These are phyloP conservation scores for Cheilinus undulatus DNA, from an alignment of 2,113 vertebrate species.

Conservation along the genomic window DNA sequence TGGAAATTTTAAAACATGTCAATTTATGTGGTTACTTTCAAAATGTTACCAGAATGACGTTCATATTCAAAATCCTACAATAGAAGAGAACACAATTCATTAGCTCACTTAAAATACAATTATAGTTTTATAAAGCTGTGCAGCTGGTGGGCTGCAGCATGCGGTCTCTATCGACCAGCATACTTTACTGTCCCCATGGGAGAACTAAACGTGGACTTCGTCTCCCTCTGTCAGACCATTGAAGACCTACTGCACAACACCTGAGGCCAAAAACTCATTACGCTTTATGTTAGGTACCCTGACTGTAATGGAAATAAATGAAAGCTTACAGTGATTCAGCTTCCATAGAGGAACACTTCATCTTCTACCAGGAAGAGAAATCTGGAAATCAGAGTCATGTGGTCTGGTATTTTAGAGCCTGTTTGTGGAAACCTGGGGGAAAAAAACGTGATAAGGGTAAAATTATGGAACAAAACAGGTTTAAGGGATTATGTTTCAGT, in stretches of 20 bases:
- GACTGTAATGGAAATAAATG: background rate
- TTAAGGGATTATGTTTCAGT: no score
- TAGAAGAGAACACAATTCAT: no score
- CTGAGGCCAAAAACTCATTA: constrained; percentile 1
- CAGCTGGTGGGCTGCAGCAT: background rate
- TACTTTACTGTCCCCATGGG: background rate
- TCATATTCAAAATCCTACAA: no score
- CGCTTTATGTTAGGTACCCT: background rate
- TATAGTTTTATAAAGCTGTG: no score
- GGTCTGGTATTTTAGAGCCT: background rate
- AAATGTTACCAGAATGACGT: no score
- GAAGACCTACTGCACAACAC: background rate
- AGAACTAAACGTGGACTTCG: background rate
- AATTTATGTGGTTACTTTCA: no score
- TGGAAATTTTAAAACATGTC: no score
- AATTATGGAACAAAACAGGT: no score
- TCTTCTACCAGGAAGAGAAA: background rate
- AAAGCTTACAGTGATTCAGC: background rate
- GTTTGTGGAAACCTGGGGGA: no score
- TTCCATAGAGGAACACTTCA: background rate
- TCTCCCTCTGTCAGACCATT: background rate
- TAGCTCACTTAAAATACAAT: no score
- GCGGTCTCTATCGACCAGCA: background rate
- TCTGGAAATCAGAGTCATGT: background rate
- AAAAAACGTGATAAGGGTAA: no score